Evolutionary conservation across 2,888 invertebrate genomes (phyloP), one percentile per base, ranked within the genome.

Genomic region (Cylloceria caligata): DNA sequence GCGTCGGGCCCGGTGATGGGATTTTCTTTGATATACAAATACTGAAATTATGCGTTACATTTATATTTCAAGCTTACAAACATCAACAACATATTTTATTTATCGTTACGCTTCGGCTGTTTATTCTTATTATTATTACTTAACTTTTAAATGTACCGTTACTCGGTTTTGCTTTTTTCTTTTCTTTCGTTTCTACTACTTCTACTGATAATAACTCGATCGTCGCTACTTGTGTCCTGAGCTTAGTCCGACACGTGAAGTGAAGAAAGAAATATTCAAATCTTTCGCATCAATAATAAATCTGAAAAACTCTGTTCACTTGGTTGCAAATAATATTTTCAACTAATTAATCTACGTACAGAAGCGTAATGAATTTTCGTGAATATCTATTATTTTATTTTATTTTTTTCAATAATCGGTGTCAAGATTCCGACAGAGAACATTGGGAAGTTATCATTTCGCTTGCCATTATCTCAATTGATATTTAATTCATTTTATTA

Each of bases 41-140:
- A 88, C 85, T 86, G 86, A 86, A 89, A 90, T 69, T 90, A 90
- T 90, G 91, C 90, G 87, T 89, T 90, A 92, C 91, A 92, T 87
- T 90, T 92, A 91, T 91, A 91, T 91, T 91, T 91, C 89, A 92
- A 91, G 91, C 91, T 91, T 91, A 91, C 91, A 92, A 92, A 91
- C 91, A 91, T 90, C 90, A 92, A 91, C 91, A 90, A 90, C 88
- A 90, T 87, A 88, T 89, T 89, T 87, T 87, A 83, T 85, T 84
- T 82, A 83, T 84, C 67, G 81, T 83, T 71, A 73, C 74, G 45
- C 65, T 76, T 74, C 65, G 76, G 30, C 47, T 67, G 42, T 57
- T 73, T 83, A 36, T 16, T 55, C 67, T 76, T 69, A 57, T 68
- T 72, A 60, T 69, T 30, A 42, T 75, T 65, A 47, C 34, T 71